Evolutionary conservation across 2,797 vertebrate species (phyloP).

Genomic region (Periparus ater): DNA sequence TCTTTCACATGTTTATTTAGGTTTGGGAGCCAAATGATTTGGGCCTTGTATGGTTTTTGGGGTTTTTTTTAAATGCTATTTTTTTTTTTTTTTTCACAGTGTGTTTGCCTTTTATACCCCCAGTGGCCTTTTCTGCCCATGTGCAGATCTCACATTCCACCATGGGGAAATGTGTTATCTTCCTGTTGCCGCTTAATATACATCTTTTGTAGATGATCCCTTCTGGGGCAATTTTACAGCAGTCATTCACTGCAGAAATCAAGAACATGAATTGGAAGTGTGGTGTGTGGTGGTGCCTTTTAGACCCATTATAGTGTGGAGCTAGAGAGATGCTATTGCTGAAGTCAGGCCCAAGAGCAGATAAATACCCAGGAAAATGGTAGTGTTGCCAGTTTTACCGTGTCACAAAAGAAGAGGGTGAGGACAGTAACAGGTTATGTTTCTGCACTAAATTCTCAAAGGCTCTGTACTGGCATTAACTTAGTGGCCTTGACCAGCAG

Average conservation of each 20-base stretch:
- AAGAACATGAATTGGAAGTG: not conserved
- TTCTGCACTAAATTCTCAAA: not conserved
- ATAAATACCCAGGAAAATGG: not conserved
- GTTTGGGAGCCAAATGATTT: not conserved
- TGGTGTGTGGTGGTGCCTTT: not conserved
- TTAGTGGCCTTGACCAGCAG: not conserved
- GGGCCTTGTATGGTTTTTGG: not conserved
- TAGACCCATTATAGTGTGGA: accelerated
- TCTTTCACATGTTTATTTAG: not conserved
- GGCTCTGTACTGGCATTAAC: not conserved
- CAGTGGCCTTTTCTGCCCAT: not conserved
- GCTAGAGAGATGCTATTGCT: not conserved
- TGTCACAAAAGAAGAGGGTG: not conserved
- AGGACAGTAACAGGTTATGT: not conserved
- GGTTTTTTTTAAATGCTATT: not conserved
- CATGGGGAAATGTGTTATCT: not conserved
- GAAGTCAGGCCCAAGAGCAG: not conserved
- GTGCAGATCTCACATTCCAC: not conserved
- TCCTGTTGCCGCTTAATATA: not conserved
- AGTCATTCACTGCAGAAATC: not conserved
- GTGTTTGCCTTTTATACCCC: not conserved
- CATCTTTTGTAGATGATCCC: not conserved
- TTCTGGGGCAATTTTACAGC: not conserved
- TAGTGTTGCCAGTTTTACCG: not conserved
- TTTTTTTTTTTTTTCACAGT: not conserved